phyloP scores from a whole-genome alignment of 2,113 vertebrate genomes.

The Catharus bicknelli region DNA sequence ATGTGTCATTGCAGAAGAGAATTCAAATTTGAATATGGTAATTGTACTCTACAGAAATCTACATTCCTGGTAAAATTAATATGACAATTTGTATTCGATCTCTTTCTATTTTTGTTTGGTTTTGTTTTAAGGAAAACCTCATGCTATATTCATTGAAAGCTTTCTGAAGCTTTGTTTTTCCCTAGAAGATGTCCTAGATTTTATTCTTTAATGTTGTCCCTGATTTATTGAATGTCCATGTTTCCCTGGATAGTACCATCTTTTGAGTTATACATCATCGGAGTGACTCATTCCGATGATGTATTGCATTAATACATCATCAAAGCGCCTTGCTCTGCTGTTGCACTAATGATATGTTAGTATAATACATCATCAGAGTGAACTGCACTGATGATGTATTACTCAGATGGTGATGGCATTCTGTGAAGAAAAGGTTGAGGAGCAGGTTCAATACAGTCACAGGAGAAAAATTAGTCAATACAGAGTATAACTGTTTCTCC shows the following conservation, averaged over 20 bases:
- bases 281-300: slow-evolving; percentile 83
- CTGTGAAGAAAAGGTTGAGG: slow-evolving; percentile 74
- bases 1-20: neutral
- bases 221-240: slow-evolving; percentile 80
- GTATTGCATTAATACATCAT: slow-evolving; percentile 83
- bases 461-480: slow-evolving; percentile 75
- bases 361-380: slow-evolving; percentile 80
- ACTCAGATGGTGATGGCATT: slow-evolving; percentile 74
- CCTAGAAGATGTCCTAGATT: slow-evolving; percentile 68
- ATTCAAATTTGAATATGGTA: neutral
- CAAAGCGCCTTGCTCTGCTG: slow-evolving; percentile 81
- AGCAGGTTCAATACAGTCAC: slow-evolving; percentile 72
- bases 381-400: slow-evolving; percentile 79
- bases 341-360: slow-evolving; percentile 86
- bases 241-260: slow-evolving; percentile 83
- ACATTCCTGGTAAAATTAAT: neutral
- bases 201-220: slow-evolving; percentile 76
- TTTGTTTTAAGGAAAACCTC: neutral
- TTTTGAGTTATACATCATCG: slow-evolving; percentile 82
- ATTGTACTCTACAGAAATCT: slow-evolving; percentile 30
- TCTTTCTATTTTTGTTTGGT: neutral
- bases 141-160: neutral
- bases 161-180: slow-evolving; percentile 72
- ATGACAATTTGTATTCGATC: neutral
- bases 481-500: slow-evolving; percentile 65